A percentile compares a stretch with the other conserved stretches of the same genome.
Conservation (phyloP, 2,797 vertebrate genomes). For the Enteromius radiatus region DNA sequence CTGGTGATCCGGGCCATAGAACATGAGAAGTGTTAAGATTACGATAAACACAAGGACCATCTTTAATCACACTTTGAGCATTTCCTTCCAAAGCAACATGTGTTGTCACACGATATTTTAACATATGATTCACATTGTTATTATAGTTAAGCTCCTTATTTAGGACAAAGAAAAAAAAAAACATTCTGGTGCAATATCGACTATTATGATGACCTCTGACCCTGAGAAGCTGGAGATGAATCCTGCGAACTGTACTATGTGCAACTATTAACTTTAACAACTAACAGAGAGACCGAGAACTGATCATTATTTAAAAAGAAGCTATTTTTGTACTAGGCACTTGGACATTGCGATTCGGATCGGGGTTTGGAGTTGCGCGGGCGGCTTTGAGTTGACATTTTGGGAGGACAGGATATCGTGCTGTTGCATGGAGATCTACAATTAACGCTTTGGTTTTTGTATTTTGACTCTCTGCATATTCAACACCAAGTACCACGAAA, state of each 20-base stretch:
- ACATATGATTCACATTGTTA: conserved; percentile 14
- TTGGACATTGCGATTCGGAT: conserved; percentile 34
- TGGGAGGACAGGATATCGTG: conserved; percentile 40
- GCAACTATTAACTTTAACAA: conserved; percentile 35
- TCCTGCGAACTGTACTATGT: conserved; percentile 20
- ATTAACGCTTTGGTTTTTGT: conserved; percentile 34
- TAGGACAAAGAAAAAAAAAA: conserved; percentile 21
- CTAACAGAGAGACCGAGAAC: conserved; percentile 40
- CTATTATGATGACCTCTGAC: conserved; percentile 42
- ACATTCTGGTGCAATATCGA: conserved; percentile 53
- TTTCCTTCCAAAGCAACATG: conserved; percentile 15
- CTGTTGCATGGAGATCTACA: conserved; percentile 48
- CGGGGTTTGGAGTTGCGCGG: conserved; percentile 33
- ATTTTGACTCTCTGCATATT: conserved; percentile 26
- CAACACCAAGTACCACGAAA: conserved; percentile 9
- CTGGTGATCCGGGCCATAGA: conserved; percentile 3
- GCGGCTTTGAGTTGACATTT: conserved; percentile 32
- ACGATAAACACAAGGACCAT: conserved; percentile 22
- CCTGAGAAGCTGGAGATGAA: conserved; percentile 36
- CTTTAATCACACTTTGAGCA: conserved; percentile 11
- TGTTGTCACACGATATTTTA: neutral
- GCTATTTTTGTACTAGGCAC: conserved; percentile 64
- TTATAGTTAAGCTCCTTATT: conserved; percentile 48
- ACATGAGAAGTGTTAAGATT: neutral
- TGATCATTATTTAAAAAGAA: conserved; percentile 41